Base-by-base conservation (phyloP, 2,113 vertebrate genomes). In the Xerus inauris region DNA sequence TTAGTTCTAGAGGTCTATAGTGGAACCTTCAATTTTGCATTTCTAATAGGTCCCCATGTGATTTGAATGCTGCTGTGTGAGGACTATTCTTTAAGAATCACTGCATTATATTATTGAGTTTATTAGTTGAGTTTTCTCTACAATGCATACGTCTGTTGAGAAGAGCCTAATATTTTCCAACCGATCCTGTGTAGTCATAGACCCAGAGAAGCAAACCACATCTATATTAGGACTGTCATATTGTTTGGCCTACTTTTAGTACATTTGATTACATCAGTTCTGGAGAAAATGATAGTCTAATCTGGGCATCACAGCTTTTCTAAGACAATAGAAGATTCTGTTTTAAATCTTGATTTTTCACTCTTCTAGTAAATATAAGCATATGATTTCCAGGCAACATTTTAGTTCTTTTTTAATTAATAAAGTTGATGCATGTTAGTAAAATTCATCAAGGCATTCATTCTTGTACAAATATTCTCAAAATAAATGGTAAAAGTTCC, bases 201-300 rank as follows among this genome's bases (percentile, higher is more conserved):
- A n/a, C 49, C 9, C n/a, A 8, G 24, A 77, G 72, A 91, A 94
- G 45, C 45, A 87, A 97, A 72, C 59, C 79, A 32, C 38, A 85
- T 72, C 59, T 90, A 28, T 94, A 81, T 81, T 94, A 89, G 95
- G 51, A 80, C 28, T 35, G 30, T n/a, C 85, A 83, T 89, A 17
- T 65, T 89, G 17, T 92, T 90, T 85, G 57, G 40, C 51, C 57
- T 89, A 71, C 42, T 93, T 91, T 88, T 62, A 82, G 67, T 89
- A 47, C 81, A 49, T 87, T 94, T 96, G n/a, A 91, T 89, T 86
- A 69, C 30, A 69, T 83, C 75, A 80, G 51, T 96, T 38, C 76
- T 89, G 30, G 26, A 65, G 79, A 73, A 88, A 86, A 64, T 85
- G 65, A 69, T 89, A 93, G 95, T 95, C 94, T 95, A 80, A 92